These are phyloP conservation scores for Drosophila tristis DNA, from an alignment of 1,140 invertebrate genomes.

Conservation along the genomic window DNA sequence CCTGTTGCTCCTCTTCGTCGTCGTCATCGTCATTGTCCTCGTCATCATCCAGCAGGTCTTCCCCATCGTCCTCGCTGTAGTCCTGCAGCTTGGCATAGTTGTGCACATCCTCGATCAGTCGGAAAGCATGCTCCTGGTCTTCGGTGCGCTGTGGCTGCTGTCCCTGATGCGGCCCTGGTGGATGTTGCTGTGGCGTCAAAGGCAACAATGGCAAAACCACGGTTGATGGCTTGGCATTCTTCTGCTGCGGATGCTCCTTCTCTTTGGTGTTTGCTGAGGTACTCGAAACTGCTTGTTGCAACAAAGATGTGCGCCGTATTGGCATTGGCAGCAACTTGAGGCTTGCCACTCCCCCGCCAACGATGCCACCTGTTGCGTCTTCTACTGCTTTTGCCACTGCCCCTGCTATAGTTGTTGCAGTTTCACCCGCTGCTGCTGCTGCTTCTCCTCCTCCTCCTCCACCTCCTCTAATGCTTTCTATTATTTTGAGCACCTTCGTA, in stretches of 20 bases:
- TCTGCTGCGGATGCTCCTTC: slow-evolving; percentile 26
- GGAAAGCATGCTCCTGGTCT: slow-evolving; percentile 83
- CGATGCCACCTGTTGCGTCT: background rate
- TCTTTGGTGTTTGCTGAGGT: slow-evolving; percentile 24
- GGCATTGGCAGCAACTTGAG: slow-evolving; percentile 30
- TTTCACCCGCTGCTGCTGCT: slow-evolving; percentile 10
- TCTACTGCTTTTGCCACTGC: background rate
- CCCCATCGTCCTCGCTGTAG: slow-evolving; percentile 54
- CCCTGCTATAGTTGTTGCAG: background rate
- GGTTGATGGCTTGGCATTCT: slow-evolving; percentile 47
- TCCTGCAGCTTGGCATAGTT: slow-evolving; percentile 79
- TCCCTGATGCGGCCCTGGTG: slow-evolving; percentile 23
- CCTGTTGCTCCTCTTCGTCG: slow-evolving; percentile 3
- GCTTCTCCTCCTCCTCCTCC: slow-evolving; percentile 30
- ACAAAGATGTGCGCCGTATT: background rate
- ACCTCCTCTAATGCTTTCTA: slow-evolving; percentile 14
- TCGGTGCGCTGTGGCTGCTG: slow-evolving; percentile 69
- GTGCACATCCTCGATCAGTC: slow-evolving; percentile 81
- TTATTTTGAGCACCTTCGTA: slow-evolving; percentile 50
- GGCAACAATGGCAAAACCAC: too few species aligned
- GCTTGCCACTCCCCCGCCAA: too few species aligned
- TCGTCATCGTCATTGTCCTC: slow-evolving; percentile 37
- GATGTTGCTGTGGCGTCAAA: background rate
- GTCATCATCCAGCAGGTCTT: slow-evolving; percentile 28
- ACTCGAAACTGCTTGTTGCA: background rate